phyloP scores from a whole-genome alignment of 92 coral and sea anemone species.

The Zoanthus sociatus region DNA sequence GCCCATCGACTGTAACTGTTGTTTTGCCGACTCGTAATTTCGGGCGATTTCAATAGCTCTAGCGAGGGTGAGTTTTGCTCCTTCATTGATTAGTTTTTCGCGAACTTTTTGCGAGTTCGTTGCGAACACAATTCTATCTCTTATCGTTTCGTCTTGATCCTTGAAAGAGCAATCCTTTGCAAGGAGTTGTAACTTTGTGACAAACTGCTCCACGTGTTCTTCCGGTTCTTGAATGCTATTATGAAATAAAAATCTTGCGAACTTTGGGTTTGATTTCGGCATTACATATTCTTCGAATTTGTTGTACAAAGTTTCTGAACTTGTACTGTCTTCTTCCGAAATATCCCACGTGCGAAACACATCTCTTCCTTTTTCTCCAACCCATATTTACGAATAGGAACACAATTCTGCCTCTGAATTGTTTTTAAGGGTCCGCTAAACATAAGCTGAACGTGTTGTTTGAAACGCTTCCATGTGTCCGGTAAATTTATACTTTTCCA shows the following conservation, averaged over 20 bases:
- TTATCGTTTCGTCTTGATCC: neutral
- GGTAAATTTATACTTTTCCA: too few relatives aligned
- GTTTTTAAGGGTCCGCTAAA: neutral
- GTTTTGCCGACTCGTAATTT: neutral
- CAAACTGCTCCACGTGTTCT: constrained; percentile 40
- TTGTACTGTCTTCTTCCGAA: constrained; percentile 2
- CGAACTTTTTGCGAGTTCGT: constrained; percentile 17
- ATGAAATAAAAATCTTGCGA: constrained; percentile 34
- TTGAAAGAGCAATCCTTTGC: constrained; percentile 34
- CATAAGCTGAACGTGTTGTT: neutral
- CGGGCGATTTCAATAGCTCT: constrained; percentile 4
- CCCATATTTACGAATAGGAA: neutral
- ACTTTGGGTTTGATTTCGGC: constrained; percentile 44
- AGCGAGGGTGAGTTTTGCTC: constrained; percentile 5
- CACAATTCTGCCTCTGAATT: neutral
- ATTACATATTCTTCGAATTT: constrained; percentile 27
- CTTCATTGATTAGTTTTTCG: constrained; percentile 11
- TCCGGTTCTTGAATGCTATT: neutral
- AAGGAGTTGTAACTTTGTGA: constrained; percentile 46
- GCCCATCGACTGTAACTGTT: neutral
- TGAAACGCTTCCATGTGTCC: neutral
- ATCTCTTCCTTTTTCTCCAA: neutral
- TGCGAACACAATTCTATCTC: constrained; percentile 23
- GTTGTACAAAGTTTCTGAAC: constrained; percentile 11
- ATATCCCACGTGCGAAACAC: neutral